Percentiles rank a stretch among this genome's conserved stretches.
Evolutionary conservation across 2,797 vertebrate species (phyloP).

Genomic region (Pangasius mekongensis): DNA sequence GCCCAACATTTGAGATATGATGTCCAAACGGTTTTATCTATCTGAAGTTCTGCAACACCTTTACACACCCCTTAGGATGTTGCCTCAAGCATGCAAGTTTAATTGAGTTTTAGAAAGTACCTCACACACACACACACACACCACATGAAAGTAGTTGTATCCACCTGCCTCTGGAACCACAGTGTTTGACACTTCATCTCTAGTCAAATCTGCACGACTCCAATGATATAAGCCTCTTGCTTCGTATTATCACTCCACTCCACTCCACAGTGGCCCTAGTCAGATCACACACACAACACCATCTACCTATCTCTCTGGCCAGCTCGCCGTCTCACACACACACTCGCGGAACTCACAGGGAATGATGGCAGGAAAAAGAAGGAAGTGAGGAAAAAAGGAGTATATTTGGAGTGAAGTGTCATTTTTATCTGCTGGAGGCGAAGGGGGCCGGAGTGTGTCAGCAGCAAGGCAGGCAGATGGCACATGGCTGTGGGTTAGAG

Average conservation of each 20-base stretch:
- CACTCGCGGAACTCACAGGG: not conserved
- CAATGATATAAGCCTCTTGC: conserved; percentile 23
- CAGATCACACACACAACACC: conserved; percentile 1
- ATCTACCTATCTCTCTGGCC: conserved; percentile 10
- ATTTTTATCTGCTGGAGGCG: conserved; percentile 54
- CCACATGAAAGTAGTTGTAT: conserved; percentile 6
- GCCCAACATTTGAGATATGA: not conserved
- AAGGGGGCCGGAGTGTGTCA: conserved; percentile 49
- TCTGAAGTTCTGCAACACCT: not conserved
- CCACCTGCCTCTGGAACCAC: conserved; percentile 3
- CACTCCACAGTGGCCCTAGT: conserved; percentile 26
- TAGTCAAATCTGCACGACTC: conserved; percentile 31
- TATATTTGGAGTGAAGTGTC: conserved; percentile 47
- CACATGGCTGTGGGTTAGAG: conserved; percentile 47
- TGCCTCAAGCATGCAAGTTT: conserved; percentile 6
- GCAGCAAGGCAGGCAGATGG: conserved; percentile 44
- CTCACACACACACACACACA: conserved; percentile 7
- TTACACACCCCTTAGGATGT: conserved; percentile 5
- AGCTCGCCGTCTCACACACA: conserved; percentile 7
- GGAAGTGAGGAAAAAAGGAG: conserved; percentile 35
- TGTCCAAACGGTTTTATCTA: not conserved
- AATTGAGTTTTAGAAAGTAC: not conserved
- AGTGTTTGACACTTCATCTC: conserved; percentile 32
- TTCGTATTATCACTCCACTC: conserved; percentile 30
- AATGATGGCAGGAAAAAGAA: conserved; percentile 32